Conservation (phyloP, 2,113 vertebrate species). For the Misgurnus mizolepis region DNA sequence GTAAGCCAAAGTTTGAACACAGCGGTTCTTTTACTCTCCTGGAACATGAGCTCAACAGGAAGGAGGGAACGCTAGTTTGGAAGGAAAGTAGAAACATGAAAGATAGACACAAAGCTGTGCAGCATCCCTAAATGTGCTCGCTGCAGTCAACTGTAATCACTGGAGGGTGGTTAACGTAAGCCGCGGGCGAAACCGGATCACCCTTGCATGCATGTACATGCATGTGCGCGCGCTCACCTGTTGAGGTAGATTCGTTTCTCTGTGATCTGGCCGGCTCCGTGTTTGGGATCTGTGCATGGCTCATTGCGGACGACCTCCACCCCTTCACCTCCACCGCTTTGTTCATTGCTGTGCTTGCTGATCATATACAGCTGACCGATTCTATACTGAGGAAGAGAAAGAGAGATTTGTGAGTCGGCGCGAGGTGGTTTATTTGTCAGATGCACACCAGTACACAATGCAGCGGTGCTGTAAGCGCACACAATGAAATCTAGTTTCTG, state of each 20-base stretch:
- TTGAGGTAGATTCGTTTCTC: slow-evolving; percentile 89
- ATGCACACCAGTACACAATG: too few species aligned
- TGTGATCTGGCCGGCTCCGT: slow-evolving; percentile 84
- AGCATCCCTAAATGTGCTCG: neutral
- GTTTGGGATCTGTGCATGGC: slow-evolving; percentile 77
- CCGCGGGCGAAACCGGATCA: neutral
- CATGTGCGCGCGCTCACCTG: slow-evolving; percentile 73
- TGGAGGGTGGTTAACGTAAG: slow-evolving; percentile 18
- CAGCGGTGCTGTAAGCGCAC: too few species aligned
- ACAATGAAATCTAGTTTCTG: too few species aligned
- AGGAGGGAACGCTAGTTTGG: neutral
- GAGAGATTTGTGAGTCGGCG: neutral
- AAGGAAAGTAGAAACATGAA: neutral
- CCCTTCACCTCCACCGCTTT: slow-evolving; percentile 86
- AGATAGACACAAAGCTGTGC: neutral
- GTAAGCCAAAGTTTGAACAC: neutral
- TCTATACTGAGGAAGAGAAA: slow-evolving; percentile 70
- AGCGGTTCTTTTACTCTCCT: neutral
- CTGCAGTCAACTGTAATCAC: slow-evolving; percentile 24
- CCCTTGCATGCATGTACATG: neutral
- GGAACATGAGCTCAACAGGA: neutral
- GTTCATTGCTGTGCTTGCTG: slow-evolving; percentile 90
- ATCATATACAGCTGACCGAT: slow-evolving; percentile 94
- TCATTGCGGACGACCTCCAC: slow-evolving; percentile 89
- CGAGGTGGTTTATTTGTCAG: too few species aligned